A percentile compares a stretch with the other conserved stretches of the same genome.
These are phyloP conservation scores for Lutraria rhynchaena DNA, from an alignment of 1,140 invertebrate genomes.

Conservation along the genomic window DNA sequence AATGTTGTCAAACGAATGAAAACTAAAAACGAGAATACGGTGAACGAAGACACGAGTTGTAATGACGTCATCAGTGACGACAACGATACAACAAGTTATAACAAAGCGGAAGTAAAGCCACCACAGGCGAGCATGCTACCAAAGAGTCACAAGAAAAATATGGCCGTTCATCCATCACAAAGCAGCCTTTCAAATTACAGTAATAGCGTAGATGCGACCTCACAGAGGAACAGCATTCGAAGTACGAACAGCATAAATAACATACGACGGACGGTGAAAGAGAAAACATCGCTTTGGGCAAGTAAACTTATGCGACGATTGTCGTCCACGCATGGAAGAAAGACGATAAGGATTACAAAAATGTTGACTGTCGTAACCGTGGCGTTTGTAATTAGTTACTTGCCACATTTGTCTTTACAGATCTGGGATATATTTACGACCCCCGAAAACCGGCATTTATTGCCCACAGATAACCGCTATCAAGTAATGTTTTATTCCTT, in stretches of 20 bases:
- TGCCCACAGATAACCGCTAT: conserved; percentile 48
- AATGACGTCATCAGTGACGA: no score
- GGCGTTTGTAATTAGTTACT: conserved; percentile 45
- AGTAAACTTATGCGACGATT: conserved; percentile 21
- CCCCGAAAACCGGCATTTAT: background rate
- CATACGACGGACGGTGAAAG: background rate
- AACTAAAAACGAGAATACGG: no score
- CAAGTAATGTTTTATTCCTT: conserved; percentile 50
- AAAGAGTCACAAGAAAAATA: no score
- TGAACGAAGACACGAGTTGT: no score
- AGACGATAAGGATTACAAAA: conserved; percentile 49
- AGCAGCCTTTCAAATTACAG: no score
- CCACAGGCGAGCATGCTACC: no score
- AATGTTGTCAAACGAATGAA: conserved; percentile 32
- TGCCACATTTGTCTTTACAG: conserved; percentile 33
- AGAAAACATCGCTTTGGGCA: conserved; percentile 22
- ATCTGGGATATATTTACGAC: conserved; percentile 24
- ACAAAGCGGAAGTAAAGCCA: no score
- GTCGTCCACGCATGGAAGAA: conserved; percentile 28
- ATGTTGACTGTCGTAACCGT: conserved; percentile 54
- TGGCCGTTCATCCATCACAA: no score
- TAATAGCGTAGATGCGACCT: no score
- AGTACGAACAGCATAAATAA: no score
- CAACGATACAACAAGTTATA: no score
- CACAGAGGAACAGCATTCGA: no score